These are phyloP conservation scores for Steinernema scapterisci DNA, from an alignment of 2,888 invertebrate species.

Conservation along the genomic window DNA sequence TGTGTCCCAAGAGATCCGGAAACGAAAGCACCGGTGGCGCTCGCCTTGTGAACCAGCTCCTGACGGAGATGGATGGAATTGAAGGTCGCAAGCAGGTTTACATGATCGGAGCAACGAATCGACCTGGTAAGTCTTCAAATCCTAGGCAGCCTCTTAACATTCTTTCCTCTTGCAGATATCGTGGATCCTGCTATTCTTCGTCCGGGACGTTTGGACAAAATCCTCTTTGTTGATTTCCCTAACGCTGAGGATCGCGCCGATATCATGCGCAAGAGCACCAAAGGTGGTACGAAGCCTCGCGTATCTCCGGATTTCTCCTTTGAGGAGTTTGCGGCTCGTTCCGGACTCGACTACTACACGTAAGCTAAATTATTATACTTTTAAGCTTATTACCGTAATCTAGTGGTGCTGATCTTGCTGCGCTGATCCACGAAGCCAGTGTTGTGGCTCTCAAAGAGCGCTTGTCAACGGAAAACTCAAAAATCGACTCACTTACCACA, in stretches of 20 bases:
- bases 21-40: constrained; percentile 69
- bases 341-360: constrained; percentile 80
- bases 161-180: constrained; percentile 74
- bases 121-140: constrained; percentile 72
- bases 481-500: constrained; percentile 32
- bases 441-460: constrained; percentile 80
- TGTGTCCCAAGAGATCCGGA: constrained; percentile 86
- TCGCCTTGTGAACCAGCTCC: constrained; percentile 86
- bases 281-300: constrained; percentile 79
- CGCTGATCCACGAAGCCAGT: constrained; percentile 85
- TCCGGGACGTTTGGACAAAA: constrained; percentile 86
- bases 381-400: constrained; percentile 36
- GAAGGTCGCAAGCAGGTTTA: constrained; percentile 89
- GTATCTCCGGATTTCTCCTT: constrained; percentile 80
- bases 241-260: constrained; percentile 80
- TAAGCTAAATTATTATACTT: constrained; percentile 51
- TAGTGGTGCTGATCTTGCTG: constrained; percentile 87
- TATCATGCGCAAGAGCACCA: constrained; percentile 75
- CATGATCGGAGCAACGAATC: constrained; percentile 91
- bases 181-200: constrained; percentile 91
- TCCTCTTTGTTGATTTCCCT: constrained; percentile 88
- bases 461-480: constrained; percentile 69
- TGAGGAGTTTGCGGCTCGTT: constrained; percentile 75
- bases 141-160: background rate
- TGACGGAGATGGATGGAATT: constrained; percentile 98